Conservation (phyloP, 2,113 vertebrate genomes). For the Trinectes maculatus region DNA sequence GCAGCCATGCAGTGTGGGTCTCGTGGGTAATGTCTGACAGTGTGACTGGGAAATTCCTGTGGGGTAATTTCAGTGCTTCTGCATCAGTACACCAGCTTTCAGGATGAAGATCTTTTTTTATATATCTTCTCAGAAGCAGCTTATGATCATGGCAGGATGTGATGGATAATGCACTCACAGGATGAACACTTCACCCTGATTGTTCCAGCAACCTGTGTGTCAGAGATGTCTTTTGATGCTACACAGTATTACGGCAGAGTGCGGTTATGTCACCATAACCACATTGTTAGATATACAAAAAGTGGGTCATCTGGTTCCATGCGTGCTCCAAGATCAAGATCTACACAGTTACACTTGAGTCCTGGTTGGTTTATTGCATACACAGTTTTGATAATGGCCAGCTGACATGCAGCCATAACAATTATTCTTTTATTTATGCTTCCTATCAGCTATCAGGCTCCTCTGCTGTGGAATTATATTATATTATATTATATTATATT, state of each 20-base stretch:
- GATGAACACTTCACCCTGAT: neutral
- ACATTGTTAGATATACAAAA: neutral
- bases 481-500: no score
- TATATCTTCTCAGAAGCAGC: neutral
- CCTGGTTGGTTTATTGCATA: no score
- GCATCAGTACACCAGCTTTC: neutral
- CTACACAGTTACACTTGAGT: neutral
- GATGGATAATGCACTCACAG: slow-evolving; percentile 19
- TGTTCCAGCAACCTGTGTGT: neutral
- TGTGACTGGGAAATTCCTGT: slow-evolving; percentile 28
- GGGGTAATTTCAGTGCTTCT: neutral
- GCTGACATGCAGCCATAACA: no score
- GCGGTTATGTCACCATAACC: neutral
- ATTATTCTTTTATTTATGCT: no score
- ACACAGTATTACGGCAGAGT: neutral
- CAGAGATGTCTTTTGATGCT: neutral
- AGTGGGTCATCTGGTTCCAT: neutral
- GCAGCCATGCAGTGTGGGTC: neutral
- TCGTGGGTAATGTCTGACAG: slow-evolving; percentile 17
- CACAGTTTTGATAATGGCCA: no score
- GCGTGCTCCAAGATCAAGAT: neutral
- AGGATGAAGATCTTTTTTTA: neutral
- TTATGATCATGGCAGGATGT: neutral
- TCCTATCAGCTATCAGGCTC: no score
- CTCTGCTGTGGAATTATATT: no score